phyloP scores from a whole-genome alignment of 2,888 invertebrate genomes.

The Standfussiana lucernea region DNA sequence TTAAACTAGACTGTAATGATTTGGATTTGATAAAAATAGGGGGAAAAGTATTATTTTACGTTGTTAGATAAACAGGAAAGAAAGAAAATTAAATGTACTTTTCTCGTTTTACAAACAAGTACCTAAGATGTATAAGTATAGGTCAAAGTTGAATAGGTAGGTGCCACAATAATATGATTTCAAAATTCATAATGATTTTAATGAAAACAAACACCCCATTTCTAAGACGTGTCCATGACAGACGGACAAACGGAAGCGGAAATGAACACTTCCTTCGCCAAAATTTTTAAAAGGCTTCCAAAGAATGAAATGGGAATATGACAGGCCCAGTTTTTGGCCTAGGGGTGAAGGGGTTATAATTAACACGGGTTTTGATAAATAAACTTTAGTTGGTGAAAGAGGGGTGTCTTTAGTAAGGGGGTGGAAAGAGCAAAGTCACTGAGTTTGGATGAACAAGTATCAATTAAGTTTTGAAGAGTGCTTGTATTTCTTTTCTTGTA shows the following conservation, averaged over 20 bases:
- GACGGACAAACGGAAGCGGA: conserved; percentile 65
- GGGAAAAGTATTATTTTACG: background rate
- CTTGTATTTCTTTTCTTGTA: background rate
- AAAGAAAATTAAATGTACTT: background rate
- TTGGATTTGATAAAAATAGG: conserved; percentile 34
- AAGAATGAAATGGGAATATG: conserved; percentile 59
- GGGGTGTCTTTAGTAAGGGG: conserved; percentile 19
- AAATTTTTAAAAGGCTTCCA: conserved; percentile 62
- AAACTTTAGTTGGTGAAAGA: conserved; percentile 32
- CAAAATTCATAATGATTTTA: conserved; percentile 38
- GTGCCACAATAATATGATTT: background rate
- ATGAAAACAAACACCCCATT: conserved; percentile 53
- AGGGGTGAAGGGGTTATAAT: conserved; percentile 65
- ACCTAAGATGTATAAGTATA: background rate
- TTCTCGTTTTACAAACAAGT: background rate
- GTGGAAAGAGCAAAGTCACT: conserved; percentile 28
- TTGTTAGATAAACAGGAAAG: background rate
- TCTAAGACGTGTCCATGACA: conserved; percentile 58
- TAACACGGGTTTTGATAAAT: conserved; percentile 55
- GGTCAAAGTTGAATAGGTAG: background rate
- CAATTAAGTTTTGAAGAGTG: conserved; percentile 9
- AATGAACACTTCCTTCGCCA: conserved; percentile 64
- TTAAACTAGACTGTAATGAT: conserved; percentile 48
- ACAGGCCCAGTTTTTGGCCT: conserved; percentile 63
- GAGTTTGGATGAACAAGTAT: conserved; percentile 10